Conservation (phyloP, 2,888 invertebrate genomes). For the Catocala nupta region DNA sequence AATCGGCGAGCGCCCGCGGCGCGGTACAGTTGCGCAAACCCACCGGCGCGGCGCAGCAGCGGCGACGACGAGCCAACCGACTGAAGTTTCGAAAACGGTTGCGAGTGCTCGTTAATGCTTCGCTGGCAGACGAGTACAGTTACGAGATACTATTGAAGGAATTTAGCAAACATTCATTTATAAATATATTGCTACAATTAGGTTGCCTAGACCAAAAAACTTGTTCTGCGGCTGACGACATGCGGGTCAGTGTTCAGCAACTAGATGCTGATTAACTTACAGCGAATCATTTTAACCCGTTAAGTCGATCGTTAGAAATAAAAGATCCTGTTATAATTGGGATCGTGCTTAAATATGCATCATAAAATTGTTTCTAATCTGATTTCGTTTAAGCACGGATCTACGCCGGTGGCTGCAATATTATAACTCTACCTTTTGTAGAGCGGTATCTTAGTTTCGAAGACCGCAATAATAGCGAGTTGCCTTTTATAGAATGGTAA, state of each 20-base stretch:
- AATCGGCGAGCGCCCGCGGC: conserved; percentile 71
- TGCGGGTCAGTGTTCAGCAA: conserved; percentile 36
- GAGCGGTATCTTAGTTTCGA: conserved; percentile 4
- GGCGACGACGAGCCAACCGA: conserved; percentile 47
- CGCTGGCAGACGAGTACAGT: conserved; percentile 50
- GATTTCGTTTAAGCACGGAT: conserved; percentile 21
- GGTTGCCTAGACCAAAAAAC: conserved; percentile 42
- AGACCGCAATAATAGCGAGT: conserved; percentile 6
- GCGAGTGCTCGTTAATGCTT: conserved; percentile 58
- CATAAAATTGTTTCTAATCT: conserved; percentile 38
- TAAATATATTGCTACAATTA: conserved; percentile 37
- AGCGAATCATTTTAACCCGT: conserved; percentile 39
- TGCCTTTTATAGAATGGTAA: conserved; percentile 12
- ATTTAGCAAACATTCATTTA: conserved; percentile 36
- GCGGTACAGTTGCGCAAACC: conserved; percentile 72
- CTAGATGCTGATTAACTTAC: conserved; percentile 40
- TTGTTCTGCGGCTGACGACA: conserved; percentile 35
- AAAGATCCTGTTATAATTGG: conserved; percentile 49
- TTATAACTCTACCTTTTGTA: conserved; percentile 6
- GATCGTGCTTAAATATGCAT: conserved; percentile 42
- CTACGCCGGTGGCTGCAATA: conserved; percentile 7
- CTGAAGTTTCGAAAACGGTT: conserved; percentile 64
- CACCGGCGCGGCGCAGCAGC: conserved; percentile 38
- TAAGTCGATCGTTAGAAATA: conserved; percentile 43
- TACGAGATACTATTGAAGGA: conserved; percentile 46